phyloP scores from a whole-genome alignment of 2,888 invertebrate genomes.

The Caenorhabditis sp. region DNA sequence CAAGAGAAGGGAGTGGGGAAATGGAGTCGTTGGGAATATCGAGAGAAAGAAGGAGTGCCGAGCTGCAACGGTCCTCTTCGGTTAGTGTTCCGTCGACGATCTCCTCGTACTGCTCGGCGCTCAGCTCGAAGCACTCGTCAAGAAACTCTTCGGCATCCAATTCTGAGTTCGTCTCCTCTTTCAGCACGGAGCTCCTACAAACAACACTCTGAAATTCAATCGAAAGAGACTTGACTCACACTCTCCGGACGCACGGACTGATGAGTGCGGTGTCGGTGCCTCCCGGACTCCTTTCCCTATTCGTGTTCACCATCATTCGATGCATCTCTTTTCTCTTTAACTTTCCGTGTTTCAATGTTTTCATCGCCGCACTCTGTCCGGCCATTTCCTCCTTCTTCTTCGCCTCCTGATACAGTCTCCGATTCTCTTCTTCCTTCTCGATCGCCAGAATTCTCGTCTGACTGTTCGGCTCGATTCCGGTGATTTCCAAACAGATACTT shows the following conservation, averaged over 20 bases:
- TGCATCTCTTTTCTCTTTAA: conserved; percentile 46
- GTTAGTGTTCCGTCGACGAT: conserved; percentile 50
- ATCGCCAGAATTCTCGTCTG: conserved; percentile 66
- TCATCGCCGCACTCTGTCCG: conserved; percentile 47
- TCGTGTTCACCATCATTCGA: conserved; percentile 56
- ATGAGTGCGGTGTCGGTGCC: conserved; percentile 68
- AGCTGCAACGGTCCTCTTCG: conserved; percentile 54
- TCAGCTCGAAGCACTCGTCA: conserved; percentile 54
- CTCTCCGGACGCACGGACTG: conserved; percentile 56
- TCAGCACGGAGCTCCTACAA: conserved; percentile 24
- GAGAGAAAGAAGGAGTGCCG: conserved; percentile 34
- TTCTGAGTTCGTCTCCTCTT: conserved; percentile 58
- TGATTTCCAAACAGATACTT: conserved; percentile 79
- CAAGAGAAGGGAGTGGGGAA: conserved; percentile 42
- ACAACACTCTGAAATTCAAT: background rate
- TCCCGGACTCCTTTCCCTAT: conserved; percentile 68
- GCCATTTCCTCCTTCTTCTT: conserved; percentile 61
- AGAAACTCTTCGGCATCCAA: conserved; percentile 53
- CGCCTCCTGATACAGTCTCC: conserved; percentile 59
- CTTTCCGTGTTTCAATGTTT: conserved; percentile 64
- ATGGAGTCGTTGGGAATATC: conserved; percentile 17
- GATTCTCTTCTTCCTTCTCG: conserved; percentile 68
- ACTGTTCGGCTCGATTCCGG: conserved; percentile 80
- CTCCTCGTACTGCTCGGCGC: conserved; percentile 44
- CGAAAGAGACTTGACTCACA: no score